Base-by-base conservation (phyloP, 1,140 invertebrate genomes). In the Aricia agestis region DNA sequence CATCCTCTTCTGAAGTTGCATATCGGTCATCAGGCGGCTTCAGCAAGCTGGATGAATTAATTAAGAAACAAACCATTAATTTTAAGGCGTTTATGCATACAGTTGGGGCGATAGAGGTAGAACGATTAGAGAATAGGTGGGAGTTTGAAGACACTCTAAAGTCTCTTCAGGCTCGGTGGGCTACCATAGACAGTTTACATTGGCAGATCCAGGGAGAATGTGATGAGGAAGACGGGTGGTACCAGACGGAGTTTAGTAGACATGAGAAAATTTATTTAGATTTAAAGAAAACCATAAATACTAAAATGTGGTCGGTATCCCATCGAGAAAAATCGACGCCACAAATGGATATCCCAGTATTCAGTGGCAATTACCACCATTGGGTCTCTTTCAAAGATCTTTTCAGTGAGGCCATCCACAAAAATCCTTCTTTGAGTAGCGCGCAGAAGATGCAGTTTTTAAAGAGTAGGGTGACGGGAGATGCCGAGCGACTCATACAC, bases 141-240 rank as follows among this genome's bases (percentile, higher is more conserved):
- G 77, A 76, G 32, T 76, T 76, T 61, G 76, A 80, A 70, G 76
- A 78, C 57, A 32, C 67, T 11, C 63, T 78, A 10, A 75, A 73
- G 10, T 68, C 71, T 59, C 57, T 80, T 25, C 71, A 74, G 67
- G 18, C 69, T 42, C 68, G 75, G 19, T 78, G 77, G 77, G 19
- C 15, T 17, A 41, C 72, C n/a, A 67, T 76, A 1, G 75, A 79
- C 57, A 45, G 19, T 13, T 41, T 77, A n/a, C 75, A 77, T 72
- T 77, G 73, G 73, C 73, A 75, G 52, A 25, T 79, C 15, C 72
- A 75, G 19, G 58, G 41, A 25, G 75, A 79, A 41, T 25, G 18
- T 42, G 63, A 71, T 19, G 74, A 65, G 45, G 31, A 68, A 10
- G n/a, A n/a, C n/a, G n/a, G n/a, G 52, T 45, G 9, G 19, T 77